Percentiles rank a stretch among this genome's conserved stretches.
Conservation (phyloP, 2,888 invertebrate species). For the Drosophila phalerata region DNA sequence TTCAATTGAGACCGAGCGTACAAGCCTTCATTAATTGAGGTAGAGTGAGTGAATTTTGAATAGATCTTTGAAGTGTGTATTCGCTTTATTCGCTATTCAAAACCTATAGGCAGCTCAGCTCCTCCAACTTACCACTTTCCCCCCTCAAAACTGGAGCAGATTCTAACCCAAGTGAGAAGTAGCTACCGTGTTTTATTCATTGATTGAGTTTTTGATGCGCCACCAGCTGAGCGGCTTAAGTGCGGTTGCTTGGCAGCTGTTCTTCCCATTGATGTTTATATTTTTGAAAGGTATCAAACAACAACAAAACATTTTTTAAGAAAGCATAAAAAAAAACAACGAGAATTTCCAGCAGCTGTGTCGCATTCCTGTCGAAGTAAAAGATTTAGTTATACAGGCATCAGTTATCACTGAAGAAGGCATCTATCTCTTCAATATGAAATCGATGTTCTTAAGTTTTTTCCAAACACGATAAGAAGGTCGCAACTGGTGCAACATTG, state of each 20-base stretch:
- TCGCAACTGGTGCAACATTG: slow-evolving; percentile 30
- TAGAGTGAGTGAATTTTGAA: slow-evolving; percentile 38
- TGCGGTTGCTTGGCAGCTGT: slow-evolving; percentile 49
- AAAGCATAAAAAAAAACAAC: not conserved
- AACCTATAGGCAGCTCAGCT: not conserved
- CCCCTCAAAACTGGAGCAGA: not conserved
- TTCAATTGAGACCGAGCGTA: slow-evolving; percentile 20
- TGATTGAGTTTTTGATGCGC: slow-evolving; percentile 51
- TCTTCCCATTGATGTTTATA: slow-evolving; percentile 45
- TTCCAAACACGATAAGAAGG: slow-evolving; percentile 47
- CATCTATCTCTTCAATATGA: slow-evolving; percentile 33
- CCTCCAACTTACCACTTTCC: not conserved
- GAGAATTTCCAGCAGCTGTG: slow-evolving; percentile 43
- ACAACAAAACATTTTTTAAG: slow-evolving; percentile 14
- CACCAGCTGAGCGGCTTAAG: slow-evolving; percentile 63
- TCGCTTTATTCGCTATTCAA: not conserved
- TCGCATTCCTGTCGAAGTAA: slow-evolving; percentile 11
- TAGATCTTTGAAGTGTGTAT: slow-evolving; percentile 27
- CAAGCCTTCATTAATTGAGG: slow-evolving; percentile 38
- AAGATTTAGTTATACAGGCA: slow-evolving; percentile 14
- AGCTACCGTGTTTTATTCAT: slow-evolving; percentile 46
- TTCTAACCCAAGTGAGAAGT: slow-evolving; percentile 26
- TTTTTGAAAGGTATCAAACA: slow-evolving; percentile 35
- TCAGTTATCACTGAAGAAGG: slow-evolving; percentile 20
- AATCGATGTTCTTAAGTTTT: slow-evolving; percentile 38